These are phyloP conservation scores for Lepisosteus osseus DNA, from an alignment of 2,113 vertebrate species.

Conservation along the genomic window DNA sequence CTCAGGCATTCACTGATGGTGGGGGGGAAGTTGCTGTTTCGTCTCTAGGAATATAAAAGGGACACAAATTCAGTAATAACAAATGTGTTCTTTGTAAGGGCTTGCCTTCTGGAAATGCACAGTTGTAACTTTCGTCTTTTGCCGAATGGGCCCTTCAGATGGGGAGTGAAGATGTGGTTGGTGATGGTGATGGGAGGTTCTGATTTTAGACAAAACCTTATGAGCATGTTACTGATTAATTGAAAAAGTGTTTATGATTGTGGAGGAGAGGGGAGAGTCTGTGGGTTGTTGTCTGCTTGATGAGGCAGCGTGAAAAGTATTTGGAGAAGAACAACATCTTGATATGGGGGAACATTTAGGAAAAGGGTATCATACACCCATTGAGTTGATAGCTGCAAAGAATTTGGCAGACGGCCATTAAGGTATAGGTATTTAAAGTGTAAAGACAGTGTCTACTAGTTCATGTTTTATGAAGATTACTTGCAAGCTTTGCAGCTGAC, in stretches of 20 bases:
- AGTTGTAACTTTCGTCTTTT: slow-evolving; percentile 1
- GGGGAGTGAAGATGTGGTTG: neutral
- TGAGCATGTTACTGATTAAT: too few relatives aligned
- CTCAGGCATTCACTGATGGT: neutral
- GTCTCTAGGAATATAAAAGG: neutral
- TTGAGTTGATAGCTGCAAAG: too few relatives aligned
- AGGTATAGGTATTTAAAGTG: neutral
- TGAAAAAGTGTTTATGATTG: slow-evolving; percentile 26
- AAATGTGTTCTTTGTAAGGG: slow-evolving; percentile 21
- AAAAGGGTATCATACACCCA: too few relatives aligned
- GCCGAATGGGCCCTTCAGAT: neutral
- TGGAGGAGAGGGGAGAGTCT: slow-evolving; percentile 51
- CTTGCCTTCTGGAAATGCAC: neutral
- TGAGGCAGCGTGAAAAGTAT: neutral
- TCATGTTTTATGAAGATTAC: too few relatives aligned
- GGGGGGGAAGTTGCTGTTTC: neutral
- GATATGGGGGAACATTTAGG: too few relatives aligned
- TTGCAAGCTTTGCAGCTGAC: neutral
- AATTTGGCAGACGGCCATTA: too few relatives aligned
- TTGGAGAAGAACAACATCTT: too few relatives aligned
- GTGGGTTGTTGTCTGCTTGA: slow-evolving; percentile 11
- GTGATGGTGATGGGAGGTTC: neutral
- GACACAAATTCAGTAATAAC: slow-evolving; percentile 3
- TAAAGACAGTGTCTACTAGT: neutral
- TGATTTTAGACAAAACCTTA: neutral